Conservation (phyloP, 2,888 invertebrate genomes). For the Tenodera sinensis region DNA sequence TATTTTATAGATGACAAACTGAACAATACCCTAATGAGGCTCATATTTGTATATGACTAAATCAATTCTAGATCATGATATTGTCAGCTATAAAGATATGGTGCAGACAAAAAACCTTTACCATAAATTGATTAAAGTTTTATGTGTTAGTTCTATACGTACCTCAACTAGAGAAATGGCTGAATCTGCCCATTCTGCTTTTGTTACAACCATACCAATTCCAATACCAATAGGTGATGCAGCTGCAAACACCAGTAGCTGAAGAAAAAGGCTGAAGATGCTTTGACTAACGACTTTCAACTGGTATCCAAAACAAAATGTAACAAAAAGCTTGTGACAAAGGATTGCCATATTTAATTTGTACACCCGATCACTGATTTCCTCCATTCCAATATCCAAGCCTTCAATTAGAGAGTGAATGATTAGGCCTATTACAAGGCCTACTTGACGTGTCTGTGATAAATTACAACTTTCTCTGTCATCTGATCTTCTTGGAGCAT, state of each 20-base stretch:
- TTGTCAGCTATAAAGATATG: too few species aligned
- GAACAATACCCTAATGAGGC: too few species aligned
- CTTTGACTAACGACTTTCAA: not conserved
- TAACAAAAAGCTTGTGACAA: not conserved
- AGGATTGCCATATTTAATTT: not conserved
- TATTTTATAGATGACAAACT: too few species aligned
- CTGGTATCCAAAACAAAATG: not conserved
- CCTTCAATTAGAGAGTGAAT: not conserved
- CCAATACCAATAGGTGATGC: not conserved
- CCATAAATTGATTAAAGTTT: too few species aligned
- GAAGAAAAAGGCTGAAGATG: not conserved
- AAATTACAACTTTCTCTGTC: not conserved
- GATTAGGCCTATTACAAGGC: not conserved
- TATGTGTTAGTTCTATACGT: not conserved
- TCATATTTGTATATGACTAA: too few species aligned
- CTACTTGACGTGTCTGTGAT: not conserved
- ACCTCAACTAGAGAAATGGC: not conserved
- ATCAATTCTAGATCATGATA: too few species aligned
- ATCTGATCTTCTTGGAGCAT: not conserved
- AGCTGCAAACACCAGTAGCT: not conserved
- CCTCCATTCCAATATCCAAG: not conserved
- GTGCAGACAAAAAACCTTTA: too few species aligned
- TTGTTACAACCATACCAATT: not conserved
- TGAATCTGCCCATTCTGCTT: not conserved
- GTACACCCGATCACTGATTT: not conserved